A percentile compares a stretch with the other conserved stretches of the same genome.
phyloP scores from a whole-genome alignment of 2,113 vertebrate genomes.

The Cyprichromis sp. region DNA sequence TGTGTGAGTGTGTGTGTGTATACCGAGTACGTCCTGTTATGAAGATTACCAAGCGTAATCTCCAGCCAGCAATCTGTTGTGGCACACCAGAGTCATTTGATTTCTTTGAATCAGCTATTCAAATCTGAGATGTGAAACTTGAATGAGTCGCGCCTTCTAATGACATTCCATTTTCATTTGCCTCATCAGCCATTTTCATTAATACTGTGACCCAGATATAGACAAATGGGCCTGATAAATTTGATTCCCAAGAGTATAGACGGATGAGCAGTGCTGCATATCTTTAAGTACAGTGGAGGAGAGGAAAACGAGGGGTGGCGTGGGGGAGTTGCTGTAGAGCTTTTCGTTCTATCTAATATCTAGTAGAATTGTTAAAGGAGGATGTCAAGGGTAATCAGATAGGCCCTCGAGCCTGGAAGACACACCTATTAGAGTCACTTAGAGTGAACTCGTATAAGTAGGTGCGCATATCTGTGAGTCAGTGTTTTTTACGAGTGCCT shows the following conservation, averaged over 20 bases:
- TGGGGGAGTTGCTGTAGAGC: background rate
- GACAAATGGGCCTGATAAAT: constrained; percentile 33
- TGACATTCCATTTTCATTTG: constrained; percentile 23
- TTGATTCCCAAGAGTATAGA: background rate
- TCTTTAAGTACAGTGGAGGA: background rate
- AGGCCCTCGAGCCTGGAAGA: background rate
- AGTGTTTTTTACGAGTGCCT: background rate
- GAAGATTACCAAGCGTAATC: constrained; percentile 35
- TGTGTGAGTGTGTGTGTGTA: background rate
- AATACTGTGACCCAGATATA: constrained; percentile 45
- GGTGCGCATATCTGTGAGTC: background rate
- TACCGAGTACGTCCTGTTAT: background rate
- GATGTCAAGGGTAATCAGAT: constrained; percentile 40
- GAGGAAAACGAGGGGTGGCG: fast-evolving
- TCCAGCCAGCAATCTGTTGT: constrained; percentile 10
- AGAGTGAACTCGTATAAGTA: background rate
- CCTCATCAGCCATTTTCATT: constrained; percentile 30
- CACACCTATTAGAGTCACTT: constrained; percentile 19
- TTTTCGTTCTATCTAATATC: background rate
- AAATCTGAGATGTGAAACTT: constrained; percentile 16
- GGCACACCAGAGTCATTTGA: constrained; percentile 27
- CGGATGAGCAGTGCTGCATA: background rate
- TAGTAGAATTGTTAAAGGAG: background rate
- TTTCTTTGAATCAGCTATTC: constrained; percentile 38
- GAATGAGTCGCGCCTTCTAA: constrained; percentile 33